phyloP scores from a whole-genome alignment of 1,140 invertebrate species.

The Trichomalopsis sarcophagae region DNA sequence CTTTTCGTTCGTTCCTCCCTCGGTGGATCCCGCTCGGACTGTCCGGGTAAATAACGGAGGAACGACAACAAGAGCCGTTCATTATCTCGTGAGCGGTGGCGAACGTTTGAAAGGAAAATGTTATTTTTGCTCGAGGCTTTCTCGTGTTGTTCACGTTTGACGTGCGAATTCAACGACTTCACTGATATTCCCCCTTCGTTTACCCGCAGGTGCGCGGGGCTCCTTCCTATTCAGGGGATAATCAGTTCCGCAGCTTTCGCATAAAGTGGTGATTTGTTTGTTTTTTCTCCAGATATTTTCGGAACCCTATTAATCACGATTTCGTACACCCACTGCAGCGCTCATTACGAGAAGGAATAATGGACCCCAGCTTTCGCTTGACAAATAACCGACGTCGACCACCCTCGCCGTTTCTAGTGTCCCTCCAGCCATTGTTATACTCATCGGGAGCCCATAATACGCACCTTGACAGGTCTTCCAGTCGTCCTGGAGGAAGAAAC shows the following conservation, averaged over 20 bases:
- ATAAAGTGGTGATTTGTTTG: background rate
- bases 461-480: slow-evolving; percentile 78
- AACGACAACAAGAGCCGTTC: background rate
- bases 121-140: slow-evolving; percentile 9
- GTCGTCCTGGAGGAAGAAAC: slow-evolving; percentile 76
- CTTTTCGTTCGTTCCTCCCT: background rate
- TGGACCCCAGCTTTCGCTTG: background rate
- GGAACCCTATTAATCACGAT: background rate
- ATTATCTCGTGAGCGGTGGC: slow-evolving; percentile 2
- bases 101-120: slow-evolving; percentile 28
- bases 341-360: background rate
- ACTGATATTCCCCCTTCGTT: background rate
- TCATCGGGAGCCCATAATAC: background rate
- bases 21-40: background rate
- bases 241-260: background rate
- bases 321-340: background rate
- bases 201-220: too few relatives aligned
- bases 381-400: background rate
- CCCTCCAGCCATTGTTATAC: too few relatives aligned
- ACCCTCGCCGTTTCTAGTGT: too few relatives aligned
- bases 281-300: background rate
- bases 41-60: slow-evolving; percentile 17
- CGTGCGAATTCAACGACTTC: background rate
- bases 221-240: background rate
- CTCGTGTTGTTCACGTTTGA: background rate